phyloP scores from a whole-genome alignment of 2,797 vertebrate species.

The Siniperca undulata region DNA sequence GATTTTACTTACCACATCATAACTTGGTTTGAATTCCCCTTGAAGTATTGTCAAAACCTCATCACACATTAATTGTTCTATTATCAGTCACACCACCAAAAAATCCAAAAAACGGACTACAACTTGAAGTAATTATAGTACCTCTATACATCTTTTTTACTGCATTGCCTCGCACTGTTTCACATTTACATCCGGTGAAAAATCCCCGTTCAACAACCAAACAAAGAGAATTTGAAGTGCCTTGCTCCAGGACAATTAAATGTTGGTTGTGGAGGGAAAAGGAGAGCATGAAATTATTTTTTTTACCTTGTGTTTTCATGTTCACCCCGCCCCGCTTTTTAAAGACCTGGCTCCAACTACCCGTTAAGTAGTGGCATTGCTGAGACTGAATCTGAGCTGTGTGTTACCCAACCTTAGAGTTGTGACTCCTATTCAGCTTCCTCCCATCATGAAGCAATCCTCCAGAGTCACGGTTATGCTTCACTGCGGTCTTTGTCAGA shows the following conservation, averaged over 20 bases:
- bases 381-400: background rate
- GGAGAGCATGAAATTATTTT: background rate
- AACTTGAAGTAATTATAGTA: background rate
- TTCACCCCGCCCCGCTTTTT: background rate
- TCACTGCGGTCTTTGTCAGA: background rate
- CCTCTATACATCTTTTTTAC: background rate
- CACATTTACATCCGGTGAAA: background rate
- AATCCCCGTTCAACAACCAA: background rate
- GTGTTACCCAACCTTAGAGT: constrained; percentile 27
- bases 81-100: background rate
- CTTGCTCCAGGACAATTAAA: background rate
- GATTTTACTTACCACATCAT: background rate
- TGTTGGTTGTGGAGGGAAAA: background rate
- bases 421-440: background rate
- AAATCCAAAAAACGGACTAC: background rate
- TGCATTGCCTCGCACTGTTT: background rate
- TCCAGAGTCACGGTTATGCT: background rate
- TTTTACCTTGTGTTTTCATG: background rate
- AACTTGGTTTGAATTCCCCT: background rate
- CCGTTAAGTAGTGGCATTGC: background rate
- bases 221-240: background rate
- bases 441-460: constrained; percentile 23
- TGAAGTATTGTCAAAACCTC: background rate
- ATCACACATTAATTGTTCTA: background rate
- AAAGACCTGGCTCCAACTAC: background rate